A percentile compares a stretch with the other conserved stretches of the same genome.
phyloP scores from a whole-genome alignment of 2,113 vertebrate genomes.

The Elachura formosa region DNA sequence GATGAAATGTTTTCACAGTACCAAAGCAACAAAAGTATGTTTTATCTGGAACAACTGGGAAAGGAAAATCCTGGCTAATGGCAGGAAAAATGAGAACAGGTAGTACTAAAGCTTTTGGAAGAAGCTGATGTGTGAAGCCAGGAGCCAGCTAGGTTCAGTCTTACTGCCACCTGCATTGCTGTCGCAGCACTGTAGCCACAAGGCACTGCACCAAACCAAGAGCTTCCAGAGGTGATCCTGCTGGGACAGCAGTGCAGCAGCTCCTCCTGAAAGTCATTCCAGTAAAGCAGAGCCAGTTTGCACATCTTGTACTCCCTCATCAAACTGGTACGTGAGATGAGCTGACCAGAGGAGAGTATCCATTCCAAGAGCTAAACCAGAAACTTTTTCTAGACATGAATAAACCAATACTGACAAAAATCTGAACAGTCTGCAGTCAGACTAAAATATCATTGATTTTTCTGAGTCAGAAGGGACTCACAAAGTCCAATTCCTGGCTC shows the following conservation, averaged over 20 bases:
- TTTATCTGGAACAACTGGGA: not conserved
- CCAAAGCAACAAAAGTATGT: not conserved
- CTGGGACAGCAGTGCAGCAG: not conserved
- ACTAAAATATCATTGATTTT: not conserved
- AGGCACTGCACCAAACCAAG: not conserved
- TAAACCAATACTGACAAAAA: not conserved
- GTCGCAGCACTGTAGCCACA: not conserved
- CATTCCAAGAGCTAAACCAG: not conserved
- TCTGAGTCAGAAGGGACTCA: fast-evolving
- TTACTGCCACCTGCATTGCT: not conserved
- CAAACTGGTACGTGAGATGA: not conserved
- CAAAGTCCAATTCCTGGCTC: not conserved
- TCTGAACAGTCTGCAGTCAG: not conserved
- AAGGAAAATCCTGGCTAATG: not conserved
- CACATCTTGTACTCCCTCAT: not conserved
- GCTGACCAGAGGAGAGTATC: not conserved
- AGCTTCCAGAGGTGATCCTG: not conserved
- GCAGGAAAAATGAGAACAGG: not conserved
- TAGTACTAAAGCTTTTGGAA: not conserved
- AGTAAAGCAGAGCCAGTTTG: not conserved
- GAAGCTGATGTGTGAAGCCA: not conserved
- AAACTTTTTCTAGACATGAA: not conserved
- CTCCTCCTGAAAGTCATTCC: not conserved
- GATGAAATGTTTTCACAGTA: not conserved
- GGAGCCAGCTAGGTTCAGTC: not conserved